Conservation (phyloP, 2,113 vertebrate genomes). For the Chamaea fasciata region DNA sequence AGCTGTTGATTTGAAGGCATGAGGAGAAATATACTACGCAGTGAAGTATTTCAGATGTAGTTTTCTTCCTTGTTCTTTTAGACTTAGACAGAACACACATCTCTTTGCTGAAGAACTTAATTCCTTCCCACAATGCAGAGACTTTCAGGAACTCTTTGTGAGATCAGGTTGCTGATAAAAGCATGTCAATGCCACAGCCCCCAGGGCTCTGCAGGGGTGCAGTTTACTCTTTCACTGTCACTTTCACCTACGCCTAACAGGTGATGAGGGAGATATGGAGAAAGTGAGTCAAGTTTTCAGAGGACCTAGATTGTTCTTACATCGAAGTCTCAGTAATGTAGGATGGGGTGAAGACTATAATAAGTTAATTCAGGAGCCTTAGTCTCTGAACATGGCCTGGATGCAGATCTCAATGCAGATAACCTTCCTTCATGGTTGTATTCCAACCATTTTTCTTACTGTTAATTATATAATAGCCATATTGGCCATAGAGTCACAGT, state of each 20-base stretch:
- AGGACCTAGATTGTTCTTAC: not conserved
- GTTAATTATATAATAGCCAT: not conserved
- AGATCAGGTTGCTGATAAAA: conserved; percentile 15
- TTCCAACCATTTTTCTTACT: not conserved
- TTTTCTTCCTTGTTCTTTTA: not conserved
- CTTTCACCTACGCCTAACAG: not conserved
- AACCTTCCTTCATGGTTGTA: not conserved
- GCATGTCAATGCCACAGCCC: not conserved
- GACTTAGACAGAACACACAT: not conserved
- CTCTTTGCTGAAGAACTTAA: not conserved
- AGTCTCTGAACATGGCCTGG: not conserved
- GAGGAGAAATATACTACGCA: not conserved
- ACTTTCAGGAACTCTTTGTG: conserved; percentile 26
- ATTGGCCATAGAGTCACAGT: not conserved
- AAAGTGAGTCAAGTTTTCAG: not conserved
- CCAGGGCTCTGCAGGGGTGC: not conserved
- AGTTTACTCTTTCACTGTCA: not conserved
- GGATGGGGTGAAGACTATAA: not conserved
- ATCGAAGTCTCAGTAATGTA: not conserved
- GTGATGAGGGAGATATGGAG: not conserved
- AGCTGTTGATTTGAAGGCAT: not conserved
- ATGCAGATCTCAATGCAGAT: not conserved
- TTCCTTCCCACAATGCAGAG: not conserved
- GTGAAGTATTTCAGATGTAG: not conserved
- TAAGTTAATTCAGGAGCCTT: not conserved